Conservation (phyloP, 2,113 vertebrate species). For the Struthidea cinerea region DNA sequence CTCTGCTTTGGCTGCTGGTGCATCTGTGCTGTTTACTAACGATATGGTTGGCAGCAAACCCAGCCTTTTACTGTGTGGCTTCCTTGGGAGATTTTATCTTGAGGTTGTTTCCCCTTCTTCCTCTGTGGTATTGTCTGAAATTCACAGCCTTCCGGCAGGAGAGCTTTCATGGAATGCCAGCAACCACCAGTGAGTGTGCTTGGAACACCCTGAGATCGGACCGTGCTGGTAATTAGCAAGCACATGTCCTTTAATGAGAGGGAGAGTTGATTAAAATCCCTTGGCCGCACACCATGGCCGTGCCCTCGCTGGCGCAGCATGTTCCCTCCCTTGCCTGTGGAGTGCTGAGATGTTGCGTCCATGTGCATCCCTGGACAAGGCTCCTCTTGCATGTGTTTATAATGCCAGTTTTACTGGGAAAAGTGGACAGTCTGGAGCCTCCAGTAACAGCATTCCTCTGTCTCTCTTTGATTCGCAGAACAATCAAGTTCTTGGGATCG, state of each 20-base stretch:
- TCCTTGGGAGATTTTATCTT: constrained; percentile 47
- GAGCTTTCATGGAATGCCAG: background rate
- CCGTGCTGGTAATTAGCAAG: background rate
- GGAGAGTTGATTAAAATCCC: background rate
- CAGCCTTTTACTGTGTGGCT: background rate
- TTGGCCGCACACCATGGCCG: rapidly evolving
- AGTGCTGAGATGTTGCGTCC: background rate
- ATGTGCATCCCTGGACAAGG: background rate
- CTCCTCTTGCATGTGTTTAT: background rate
- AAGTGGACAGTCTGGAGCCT: background rate
- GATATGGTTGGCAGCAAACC: background rate
- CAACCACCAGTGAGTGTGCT: background rate
- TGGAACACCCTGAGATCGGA: background rate
- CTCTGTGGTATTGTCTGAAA: constrained; percentile 8
- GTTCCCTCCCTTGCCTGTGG: background rate
- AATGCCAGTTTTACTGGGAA: background rate
- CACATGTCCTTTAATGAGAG: background rate
- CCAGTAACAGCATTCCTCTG: background rate
- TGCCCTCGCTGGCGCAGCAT: background rate
- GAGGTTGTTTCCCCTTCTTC: constrained; percentile 14
- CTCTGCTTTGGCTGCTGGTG: background rate
- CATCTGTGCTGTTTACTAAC: background rate
- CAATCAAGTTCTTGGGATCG: constrained; percentile 93
- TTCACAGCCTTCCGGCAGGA: background rate
- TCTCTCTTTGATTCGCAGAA: constrained; percentile 73